Evolutionary conservation across 2,888 invertebrate genomes (phyloP), one percentile per base, ranked within the genome.

Genomic region (Thelaira solivaga): DNA sequence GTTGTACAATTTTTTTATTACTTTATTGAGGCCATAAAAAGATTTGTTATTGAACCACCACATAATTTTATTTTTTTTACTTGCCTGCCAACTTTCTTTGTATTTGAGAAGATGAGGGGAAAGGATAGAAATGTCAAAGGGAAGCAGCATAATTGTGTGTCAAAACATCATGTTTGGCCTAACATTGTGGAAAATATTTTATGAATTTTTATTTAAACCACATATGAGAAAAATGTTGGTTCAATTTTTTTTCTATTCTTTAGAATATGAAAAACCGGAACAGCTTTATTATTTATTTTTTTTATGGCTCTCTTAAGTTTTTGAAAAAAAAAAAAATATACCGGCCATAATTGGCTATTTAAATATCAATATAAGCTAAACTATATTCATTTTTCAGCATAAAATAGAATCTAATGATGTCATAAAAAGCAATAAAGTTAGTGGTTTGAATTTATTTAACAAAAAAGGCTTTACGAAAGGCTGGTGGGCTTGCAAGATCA

Each of bases 11-110:
- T 39, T 67, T 51, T 57, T 62, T 34, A 39, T 71, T 20, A 53
- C 67, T 71, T 64, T 69, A 73, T 73, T 57, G 41, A 49, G 68
- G 64, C 43, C 73, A 78, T 73, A 78, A 73, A 78, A 69, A 51
- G 73, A 73, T 73, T 73, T 73, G 59, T 55, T 68, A 64, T 77
- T 64, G 73, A 64, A 64, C 64, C 51, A 68, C 55, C 55, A 73
- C 18, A 65, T 64, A 5, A 18, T 20, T 22, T 18, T n/a, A n/a
- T n/a, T 73, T 53, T 53, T 59, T 18, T 26, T 11, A 4, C 34
- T 34, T 36, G 2, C 11, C 2, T 57, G 13, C 24, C 59, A 49
- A 49, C 41, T 41, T 39, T 41, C 13, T 8, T n/a, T 1, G 10
- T n/a, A 31, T 41, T 39, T 29, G 57, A 49, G 41, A 64, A 73